phyloP scores from a whole-genome alignment of 2,113 vertebrate species.

The Bujurquina vittata region DNA sequence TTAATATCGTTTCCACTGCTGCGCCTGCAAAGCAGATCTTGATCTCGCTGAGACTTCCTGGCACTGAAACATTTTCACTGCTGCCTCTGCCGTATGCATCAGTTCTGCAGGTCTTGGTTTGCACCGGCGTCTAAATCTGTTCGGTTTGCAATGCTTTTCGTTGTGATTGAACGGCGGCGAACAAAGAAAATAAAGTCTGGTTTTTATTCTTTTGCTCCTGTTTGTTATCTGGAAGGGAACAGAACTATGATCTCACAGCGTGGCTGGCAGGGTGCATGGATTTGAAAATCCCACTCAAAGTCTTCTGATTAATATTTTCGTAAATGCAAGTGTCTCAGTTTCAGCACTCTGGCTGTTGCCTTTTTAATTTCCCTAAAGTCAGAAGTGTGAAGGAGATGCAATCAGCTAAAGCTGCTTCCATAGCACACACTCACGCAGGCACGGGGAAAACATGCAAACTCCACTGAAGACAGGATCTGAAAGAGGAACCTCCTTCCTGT shows the following conservation, averaged over 20 bases:
- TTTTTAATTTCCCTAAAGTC: not conserved
- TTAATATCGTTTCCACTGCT: not conserved
- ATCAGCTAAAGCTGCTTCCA: rapidly evolving
- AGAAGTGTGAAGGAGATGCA: rapidly evolving
- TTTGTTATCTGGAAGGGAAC: not conserved
- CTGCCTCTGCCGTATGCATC: not conserved
- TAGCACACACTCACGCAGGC: too few species aligned
- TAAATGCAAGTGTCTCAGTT: too few species aligned
- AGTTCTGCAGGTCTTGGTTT: not conserved
- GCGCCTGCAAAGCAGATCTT: not conserved
- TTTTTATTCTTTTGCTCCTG: not conserved
- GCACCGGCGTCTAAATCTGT: not conserved
- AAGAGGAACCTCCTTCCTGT: not conserved
- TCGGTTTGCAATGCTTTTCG: rapidly evolving
- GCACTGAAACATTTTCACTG: not conserved
- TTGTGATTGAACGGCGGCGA: not conserved
- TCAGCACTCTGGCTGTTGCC: not conserved
- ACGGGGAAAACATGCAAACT: not conserved
- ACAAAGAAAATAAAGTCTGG: not conserved
- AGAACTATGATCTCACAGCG: too few species aligned
- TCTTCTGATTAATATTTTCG: too few species aligned
- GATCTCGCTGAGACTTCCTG: not conserved
- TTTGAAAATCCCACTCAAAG: too few species aligned
- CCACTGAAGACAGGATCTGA: not conserved
- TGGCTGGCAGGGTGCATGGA: too few species aligned